A percentile compares a stretch with the other conserved stretches of the same genome.
These are phyloP conservation scores for Kradibia gibbosae DNA, from an alignment of 1,140 invertebrate genomes.

Conservation along the genomic window DNA sequence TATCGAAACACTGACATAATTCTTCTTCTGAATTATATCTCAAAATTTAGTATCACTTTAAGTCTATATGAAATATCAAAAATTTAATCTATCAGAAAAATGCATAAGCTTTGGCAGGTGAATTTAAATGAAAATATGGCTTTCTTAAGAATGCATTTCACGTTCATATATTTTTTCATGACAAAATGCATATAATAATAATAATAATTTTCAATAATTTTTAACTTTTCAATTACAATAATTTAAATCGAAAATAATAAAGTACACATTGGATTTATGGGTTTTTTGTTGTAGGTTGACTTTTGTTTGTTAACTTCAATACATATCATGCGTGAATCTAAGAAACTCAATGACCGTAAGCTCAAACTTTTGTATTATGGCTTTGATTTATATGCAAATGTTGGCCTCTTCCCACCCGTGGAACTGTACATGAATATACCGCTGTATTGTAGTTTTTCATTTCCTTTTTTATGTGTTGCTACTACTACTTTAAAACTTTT, in stretches of 20 bases:
- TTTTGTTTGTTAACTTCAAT: too few species aligned
- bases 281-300: too few species aligned
- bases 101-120: not conserved
- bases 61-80: conserved; percentile 2
- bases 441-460: not conserved
- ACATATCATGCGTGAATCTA: not conserved
- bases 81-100: not conserved
- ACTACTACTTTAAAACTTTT: not conserved
- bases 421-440: not conserved
- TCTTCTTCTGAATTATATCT: not conserved
- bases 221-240: not conserved
- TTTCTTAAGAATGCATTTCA: not conserved
- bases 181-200: conserved; percentile 40
- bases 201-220: not conserved
- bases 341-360: not conserved
- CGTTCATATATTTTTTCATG: conserved; percentile 6
- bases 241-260: not conserved
- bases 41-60: not conserved
- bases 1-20: not conserved
- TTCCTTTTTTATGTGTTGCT: not conserved
- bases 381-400: not conserved
- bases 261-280: too few species aligned
- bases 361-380: not conserved
- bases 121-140: not conserved
- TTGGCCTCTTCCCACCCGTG: not conserved